Evolutionary conservation across 2,113 vertebrate genomes (phyloP), one percentile per base, ranked within the genome.

Genomic region (Heteronetta atricapilla): DNA sequence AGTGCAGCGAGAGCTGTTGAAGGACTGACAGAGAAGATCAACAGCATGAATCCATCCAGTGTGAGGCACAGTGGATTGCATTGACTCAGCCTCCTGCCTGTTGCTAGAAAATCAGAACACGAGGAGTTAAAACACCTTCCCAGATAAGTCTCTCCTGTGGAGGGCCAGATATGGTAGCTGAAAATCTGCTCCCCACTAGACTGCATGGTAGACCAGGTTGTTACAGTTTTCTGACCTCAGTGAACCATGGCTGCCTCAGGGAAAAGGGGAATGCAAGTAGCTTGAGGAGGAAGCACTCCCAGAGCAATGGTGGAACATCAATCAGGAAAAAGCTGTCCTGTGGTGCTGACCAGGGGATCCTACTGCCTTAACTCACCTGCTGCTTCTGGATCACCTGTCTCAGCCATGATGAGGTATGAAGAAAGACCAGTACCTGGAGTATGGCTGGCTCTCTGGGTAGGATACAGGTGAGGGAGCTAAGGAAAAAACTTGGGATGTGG

Each of bases 191-290:
- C 38, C 83, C 46, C 52, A 42, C 46, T 74, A 77, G 46, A 75
- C 76, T 90, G 42, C 79, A 52, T n/a, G 72, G 25, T 48, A 58
- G 36, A 77, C 33, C 38, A 86, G 52, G 29, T 55, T 93, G 89
- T 93, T 66, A n/a, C 56, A 88, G 7, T 83, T 86, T 95, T 86
- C 73, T 86, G 66, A 86, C 76, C 82, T 92, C 74, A 74, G 42
- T 53, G 72, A 95, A 85, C 53, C 4, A 6, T 50, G 77, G 14
- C 44, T 86, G 66, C 80, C 73, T 83, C 50, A 58, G 77, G 50
- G 66, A 76, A 90, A 88, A 82, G 12, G 36, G 8, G 23, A 86
- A 64, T 53, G 19, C 60, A 88, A 94, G 73, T 84, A 88, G 48
- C 40, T 55, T 8, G 15, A 94, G 66, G 34, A 94, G 10, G 31